phyloP scores from a whole-genome alignment of 2,888 invertebrate species.

The Eupelmus urozonus region DNA sequence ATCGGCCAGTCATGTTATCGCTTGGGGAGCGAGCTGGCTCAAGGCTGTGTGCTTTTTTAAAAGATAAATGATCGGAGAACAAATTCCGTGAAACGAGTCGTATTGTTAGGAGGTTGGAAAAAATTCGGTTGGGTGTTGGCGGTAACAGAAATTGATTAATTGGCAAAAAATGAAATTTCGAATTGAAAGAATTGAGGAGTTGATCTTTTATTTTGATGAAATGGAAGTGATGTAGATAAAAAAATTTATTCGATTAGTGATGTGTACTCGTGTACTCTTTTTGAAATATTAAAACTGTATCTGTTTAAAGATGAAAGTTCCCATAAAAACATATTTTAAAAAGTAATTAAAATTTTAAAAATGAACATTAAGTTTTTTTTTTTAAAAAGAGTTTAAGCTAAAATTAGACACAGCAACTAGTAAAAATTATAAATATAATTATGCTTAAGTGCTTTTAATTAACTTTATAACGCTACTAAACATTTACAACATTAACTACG shows the following conservation, averaged over 20 bases:
- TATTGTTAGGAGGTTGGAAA: constrained; percentile 3
- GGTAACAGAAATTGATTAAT: too few species aligned
- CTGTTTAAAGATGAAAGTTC: too few species aligned
- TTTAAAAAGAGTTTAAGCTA: neutral
- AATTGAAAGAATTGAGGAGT: too few species aligned
- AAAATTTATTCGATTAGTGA: too few species aligned
- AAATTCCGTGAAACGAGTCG: constrained; percentile 9
- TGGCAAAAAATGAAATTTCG: too few species aligned
- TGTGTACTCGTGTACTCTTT: neutral
- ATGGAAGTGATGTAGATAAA: too few species aligned
- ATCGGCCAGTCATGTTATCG: constrained; percentile 50
- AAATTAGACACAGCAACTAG: constrained; percentile 1
- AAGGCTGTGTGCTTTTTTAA: constrained; percentile 13
- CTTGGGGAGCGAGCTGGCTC: neutral
- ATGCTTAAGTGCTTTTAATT: constrained; percentile 6
- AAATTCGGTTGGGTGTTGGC: neutral
- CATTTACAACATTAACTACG: constrained; percentile 15
- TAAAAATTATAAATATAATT: constrained; percentile 4
- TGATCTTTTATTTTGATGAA: too few species aligned
- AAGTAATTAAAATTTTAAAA: neutral
- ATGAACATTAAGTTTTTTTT: neutral
- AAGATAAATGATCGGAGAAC: constrained; percentile 41
- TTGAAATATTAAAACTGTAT: neutral
- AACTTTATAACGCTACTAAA: constrained; percentile 20
- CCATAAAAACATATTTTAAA: too few species aligned